Base-by-base conservation (phyloP, 2,113 vertebrate species). In the Struthidea cinerea region DNA sequence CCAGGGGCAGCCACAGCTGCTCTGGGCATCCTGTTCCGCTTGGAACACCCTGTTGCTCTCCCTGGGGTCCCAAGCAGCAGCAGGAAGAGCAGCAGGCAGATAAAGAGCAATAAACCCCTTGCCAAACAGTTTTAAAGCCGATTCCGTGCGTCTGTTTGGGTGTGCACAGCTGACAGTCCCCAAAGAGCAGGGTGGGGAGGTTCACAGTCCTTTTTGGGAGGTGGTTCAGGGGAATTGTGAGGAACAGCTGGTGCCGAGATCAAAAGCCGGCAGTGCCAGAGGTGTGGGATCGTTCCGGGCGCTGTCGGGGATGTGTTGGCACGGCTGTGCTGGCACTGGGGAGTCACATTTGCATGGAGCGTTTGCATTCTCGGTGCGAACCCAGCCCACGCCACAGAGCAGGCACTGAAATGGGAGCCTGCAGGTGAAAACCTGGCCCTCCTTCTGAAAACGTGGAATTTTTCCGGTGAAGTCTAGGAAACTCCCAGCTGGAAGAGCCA, bases 161-260 rank as follows among this genome's bases (percentile, higher is more conserved):
- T 41, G 37, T 13, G 49, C 41, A 1, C 13, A 1, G 21, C 55
- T 35, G 64, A 3, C 10, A 28, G 21, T 3, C 33, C 39, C 53
- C 56, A 3, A 0, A 5, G 74, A 7, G 10, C 0, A 0, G 67
- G 56, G 1, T 7, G 44, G 42, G 74, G 39, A n/a, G 22, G 24
- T 11, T 22, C 17, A 0, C 5, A 2, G 9, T 10, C 22, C 37
- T 16, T 16, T 33, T 12, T 12, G 18, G 50, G 41, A 19, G 28
- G 22, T 4, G 68, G 3, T n/a, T 64, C n/a, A 4, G 1, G 41
- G 79, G 63, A 46, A 35, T 2, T 6, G 47, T 52, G 12, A 33
- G 81, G 35, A 37, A 2, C 13, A 46, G 81, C 65, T 49, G 77
- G 44, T 26, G 39, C 23, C 6, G 74, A 23, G 74, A 69, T 73